Conservation (phyloP, 23 tunicate genomes). For the Botrylloides violaceus region DNA sequence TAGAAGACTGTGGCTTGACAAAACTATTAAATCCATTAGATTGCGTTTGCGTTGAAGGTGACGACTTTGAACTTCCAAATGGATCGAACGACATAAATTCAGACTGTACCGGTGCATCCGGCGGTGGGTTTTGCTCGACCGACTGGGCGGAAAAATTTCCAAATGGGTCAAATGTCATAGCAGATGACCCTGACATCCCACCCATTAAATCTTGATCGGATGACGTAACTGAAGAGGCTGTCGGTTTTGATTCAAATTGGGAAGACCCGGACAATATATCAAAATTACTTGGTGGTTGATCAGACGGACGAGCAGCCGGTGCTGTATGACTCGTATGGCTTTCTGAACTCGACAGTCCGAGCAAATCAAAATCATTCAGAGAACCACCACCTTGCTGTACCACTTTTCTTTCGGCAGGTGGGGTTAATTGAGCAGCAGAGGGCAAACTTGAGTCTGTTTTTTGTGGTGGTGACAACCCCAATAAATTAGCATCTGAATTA, state of each 20-base stretch:
- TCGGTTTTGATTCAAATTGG: background rate
- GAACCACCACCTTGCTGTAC: background rate
- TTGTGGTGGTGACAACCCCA: conserved; percentile 11
- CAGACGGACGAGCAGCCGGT: background rate
- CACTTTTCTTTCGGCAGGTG: conserved; percentile 16
- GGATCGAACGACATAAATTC: conserved; percentile 72
- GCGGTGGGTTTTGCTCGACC: conserved; percentile 4
- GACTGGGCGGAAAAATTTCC: conserved; percentile 17
- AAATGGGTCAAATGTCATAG: conserved; percentile 62
- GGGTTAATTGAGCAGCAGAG: conserved; percentile 2
- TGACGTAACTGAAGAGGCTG: background rate
- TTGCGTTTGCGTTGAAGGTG: background rate
- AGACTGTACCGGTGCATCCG: conserved; percentile 18
- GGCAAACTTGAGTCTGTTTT: background rate
- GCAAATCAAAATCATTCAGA: conserved; percentile 53
- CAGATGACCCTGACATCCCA: conserved; percentile 20
- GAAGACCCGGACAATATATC: conserved; percentile 55
- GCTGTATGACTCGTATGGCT: conserved; percentile 4
- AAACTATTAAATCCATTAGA: conserved; percentile 46
- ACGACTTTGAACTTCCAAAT: conserved; percentile 17
- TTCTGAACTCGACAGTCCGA: conserved; percentile 58
- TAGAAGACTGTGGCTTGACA: conserved; percentile 4
- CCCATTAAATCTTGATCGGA: conserved; percentile 44
- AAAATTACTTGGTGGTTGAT: conserved; percentile 45
- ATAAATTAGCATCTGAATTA: conserved; percentile 10